Evolutionary conservation across 2,113 vertebrate genomes (phyloP).

Genomic region (Eulacestoma nigropectus): DNA sequence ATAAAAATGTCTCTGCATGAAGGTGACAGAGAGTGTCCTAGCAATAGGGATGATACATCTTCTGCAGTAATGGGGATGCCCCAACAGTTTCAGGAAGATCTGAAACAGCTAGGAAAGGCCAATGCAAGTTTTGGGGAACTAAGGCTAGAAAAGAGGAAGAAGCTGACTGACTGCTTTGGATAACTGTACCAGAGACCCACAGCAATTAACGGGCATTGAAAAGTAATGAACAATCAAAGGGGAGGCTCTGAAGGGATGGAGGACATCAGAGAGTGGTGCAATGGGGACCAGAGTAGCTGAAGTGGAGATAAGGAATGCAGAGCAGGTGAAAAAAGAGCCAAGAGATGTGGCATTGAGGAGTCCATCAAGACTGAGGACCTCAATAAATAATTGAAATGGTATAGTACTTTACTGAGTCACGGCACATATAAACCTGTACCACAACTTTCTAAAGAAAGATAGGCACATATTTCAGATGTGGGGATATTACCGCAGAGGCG

Average conservation of each 20-base stretch:
- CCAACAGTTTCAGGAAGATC: background rate
- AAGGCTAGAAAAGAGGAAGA: background rate
- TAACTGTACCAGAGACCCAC: background rate
- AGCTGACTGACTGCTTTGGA: background rate
- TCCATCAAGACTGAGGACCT: background rate
- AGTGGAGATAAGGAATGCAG: background rate
- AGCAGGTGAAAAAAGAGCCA: background rate
- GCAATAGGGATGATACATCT: background rate
- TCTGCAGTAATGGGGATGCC: background rate
- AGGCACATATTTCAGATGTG: background rate
- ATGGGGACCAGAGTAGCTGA: background rate
- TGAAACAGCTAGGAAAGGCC: background rate
- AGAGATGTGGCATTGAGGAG: background rate
- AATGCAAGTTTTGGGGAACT: background rate
- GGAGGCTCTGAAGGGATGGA: background rate
- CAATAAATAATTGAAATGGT: background rate
- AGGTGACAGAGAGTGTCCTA: background rate
- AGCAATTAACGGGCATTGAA: background rate
- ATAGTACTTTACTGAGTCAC: background rate
- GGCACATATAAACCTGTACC: background rate
- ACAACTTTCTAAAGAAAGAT: background rate
- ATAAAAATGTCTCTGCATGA: background rate
- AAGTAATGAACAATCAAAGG: background rate
- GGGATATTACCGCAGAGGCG: fast-evolving
- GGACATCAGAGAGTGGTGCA: too few relatives aligned